Evolutionary conservation across 2,888 invertebrate species (phyloP), one percentile per base, ranked within the genome.

Genomic region (Limnephilus rhombicus): DNA sequence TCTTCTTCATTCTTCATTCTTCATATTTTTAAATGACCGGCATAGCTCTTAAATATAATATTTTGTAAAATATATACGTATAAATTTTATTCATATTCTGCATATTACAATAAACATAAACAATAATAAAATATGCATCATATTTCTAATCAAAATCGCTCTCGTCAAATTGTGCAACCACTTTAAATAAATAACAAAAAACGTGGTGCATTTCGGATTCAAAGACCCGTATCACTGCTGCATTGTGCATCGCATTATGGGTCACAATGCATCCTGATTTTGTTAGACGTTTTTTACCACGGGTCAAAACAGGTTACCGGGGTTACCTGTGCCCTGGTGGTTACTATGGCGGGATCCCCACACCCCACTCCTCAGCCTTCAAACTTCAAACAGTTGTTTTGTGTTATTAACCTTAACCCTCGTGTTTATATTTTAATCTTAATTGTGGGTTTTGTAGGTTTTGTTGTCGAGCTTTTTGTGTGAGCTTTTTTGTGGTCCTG

Each of bases 361-460:
- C 45, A 90, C 83, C 90, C 45, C 49, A 49, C 15, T 49, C 49
- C 45, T 13, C 12, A 45, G 45, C 45, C 45, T 49, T 49, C 82
- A 92, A 88, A 53, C 85, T 91, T 91, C 91, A 68, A 34, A 24
- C 90, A 89, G 81, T 81, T 90, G 68, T 85, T 91, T 91, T 91
- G 83, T 89, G 89, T 82, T 83, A 91, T 91, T 92, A 92, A 92
- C 92, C 92, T 91, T 85, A 89, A 88, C 31, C 91, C 49, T 37
- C 88, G 90, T 45, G 92, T 83, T 92, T 85, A 85, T 89, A 88
- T 91, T 92, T 92, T 92, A 34, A 88, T 68, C 89, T 85, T 92
- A 92, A 92, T 92, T 92, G 92, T 91, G 80, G 85, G 91, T 92
- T 92, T 92, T 91, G 89, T 90, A 82, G 37, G 34, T 29, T 82